Conservation (phyloP, 2,888 invertebrate species). For the Drosophila phalerata region DNA sequence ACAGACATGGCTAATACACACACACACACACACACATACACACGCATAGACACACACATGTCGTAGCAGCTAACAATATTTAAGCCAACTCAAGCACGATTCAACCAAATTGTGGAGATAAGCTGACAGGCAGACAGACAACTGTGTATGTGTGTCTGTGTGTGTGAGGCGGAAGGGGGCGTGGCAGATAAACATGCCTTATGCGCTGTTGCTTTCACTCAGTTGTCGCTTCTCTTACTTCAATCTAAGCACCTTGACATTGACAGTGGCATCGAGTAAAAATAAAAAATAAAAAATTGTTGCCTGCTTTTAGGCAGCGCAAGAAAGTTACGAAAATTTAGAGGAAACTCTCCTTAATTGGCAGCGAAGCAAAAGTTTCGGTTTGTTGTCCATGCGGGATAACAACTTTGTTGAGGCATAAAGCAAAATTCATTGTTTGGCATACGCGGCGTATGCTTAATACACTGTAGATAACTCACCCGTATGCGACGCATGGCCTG, state of each 20-base stretch:
- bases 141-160: constrained; percentile 8
- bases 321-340: constrained; percentile 36
- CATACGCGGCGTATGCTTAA: constrained; percentile 26
- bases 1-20: constrained; percentile 43
- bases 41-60: constrained; percentile 17
- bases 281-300: constrained; percentile 37
- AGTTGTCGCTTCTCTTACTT: constrained; percentile 48
- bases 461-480: constrained; percentile 88
- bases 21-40: constrained; percentile 19
- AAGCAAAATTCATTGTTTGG: constrained; percentile 11
- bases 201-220: constrained; percentile 29
- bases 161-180: constrained; percentile 5
- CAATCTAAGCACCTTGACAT: constrained; percentile 70
- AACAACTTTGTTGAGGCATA: constrained; percentile 2
- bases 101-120: constrained; percentile 13
- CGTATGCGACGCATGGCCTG: constrained; percentile 99
- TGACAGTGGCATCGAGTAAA: constrained; percentile 29
- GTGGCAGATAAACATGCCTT: constrained; percentile 60
- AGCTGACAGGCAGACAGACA: constrained; percentile 16
- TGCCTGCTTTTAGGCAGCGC: constrained; percentile 52
- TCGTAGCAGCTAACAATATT: constrained; percentile 49
- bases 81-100: constrained; percentile 67
- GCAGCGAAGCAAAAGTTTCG: constrained; percentile 30
- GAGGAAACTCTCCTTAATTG: constrained; percentile 64
- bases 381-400: constrained; percentile 39